Base-by-base conservation (phyloP, 2,797 vertebrate genomes). In the Sebastiscus albofasciatus region DNA sequence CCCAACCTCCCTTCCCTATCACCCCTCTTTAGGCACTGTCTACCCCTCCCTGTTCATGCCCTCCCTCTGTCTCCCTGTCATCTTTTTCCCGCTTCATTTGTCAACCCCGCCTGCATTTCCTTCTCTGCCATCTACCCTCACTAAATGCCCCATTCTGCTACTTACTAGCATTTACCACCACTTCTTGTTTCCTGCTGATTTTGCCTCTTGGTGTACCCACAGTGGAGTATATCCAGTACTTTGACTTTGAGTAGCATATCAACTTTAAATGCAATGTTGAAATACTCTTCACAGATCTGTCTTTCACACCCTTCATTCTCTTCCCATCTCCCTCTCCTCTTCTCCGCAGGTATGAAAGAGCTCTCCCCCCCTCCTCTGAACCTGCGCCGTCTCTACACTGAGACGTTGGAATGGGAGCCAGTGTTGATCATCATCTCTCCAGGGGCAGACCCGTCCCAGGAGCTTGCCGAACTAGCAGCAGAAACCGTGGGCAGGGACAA, bases 381-480 rank as follows among this genome's bases (percentile, higher is more conserved):
- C 94, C 94, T 99, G 86, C 97, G 97, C 74, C 96, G 97, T 56
- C 94, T 99, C 2, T 97, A 97, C 86, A 91, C 91, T 64, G 98
- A 99, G 88, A 99, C 98, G 0, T 64, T 98, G 75, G 97, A 98
- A 91, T 95, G 94, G 71, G 98, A 99, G 77, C 98, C 98, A 0
- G 88, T 99, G 87, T 95, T 99, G 90, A 97, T 99, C 69, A 97
- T 99, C 89, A 99, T 98, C 94, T 99, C 98, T 76, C 97, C 98
- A 8, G 98, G 98, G 65, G 98, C 98, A 36, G 98, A 99, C 91
- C 98, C 98, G 13, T 99, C 98, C 81, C 98, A 99, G 92, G 98
- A 99, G 82, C 94, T 99, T 34, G 96, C 97, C 77, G 98, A 99
- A 84, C 96, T 99, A 33, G 98, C 98, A 64, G 93, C 89, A 56